These are phyloP conservation scores for Ptiloglossa arizonensis DNA, from an alignment of 1,140 invertebrate species.

Conservation along the genomic window DNA sequence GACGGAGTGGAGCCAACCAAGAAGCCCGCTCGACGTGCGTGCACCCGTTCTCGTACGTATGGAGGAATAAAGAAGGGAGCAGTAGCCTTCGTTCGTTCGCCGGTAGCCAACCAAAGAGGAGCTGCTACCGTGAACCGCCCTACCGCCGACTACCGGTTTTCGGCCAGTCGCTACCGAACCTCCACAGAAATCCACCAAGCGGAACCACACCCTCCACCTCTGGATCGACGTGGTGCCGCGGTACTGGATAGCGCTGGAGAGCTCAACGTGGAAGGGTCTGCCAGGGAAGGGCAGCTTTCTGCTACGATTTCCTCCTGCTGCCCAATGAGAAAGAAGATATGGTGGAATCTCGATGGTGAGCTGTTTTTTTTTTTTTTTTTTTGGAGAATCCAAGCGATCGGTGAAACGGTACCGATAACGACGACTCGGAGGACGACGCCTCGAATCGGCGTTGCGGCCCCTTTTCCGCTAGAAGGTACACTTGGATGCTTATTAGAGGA, in stretches of 20 bases:
- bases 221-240: slow-evolving; percentile 27
- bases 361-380: too few relatives aligned
- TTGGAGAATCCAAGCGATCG: not conserved
- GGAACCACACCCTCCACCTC: slow-evolving; percentile 59
- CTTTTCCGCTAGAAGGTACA: too few relatives aligned
- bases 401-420: not conserved
- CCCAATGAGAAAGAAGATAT: not conserved
- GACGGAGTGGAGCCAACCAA: slow-evolving; percentile 72
- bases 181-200: slow-evolving; percentile 57
- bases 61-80: slow-evolving; percentile 75
- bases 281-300: slow-evolving; percentile 47
- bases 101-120: slow-evolving; percentile 79
- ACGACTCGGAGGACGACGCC: not conserved
- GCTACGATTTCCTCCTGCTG: not conserved
- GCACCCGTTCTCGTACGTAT: slow-evolving; percentile 73
- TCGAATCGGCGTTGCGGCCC: too few relatives aligned
- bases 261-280: not conserved
- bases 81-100: slow-evolving; percentile 70
- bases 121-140: slow-evolving; percentile 81
- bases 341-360: not conserved
- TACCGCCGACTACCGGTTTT: slow-evolving; percentile 81
- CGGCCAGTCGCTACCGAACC: slow-evolving; percentile 73
- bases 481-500: too few relatives aligned
- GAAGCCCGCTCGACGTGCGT: slow-evolving; percentile 72
- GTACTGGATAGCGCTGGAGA: not conserved